Base-by-base conservation (phyloP, 2,113 vertebrate species). In the Catharus bicknelli region DNA sequence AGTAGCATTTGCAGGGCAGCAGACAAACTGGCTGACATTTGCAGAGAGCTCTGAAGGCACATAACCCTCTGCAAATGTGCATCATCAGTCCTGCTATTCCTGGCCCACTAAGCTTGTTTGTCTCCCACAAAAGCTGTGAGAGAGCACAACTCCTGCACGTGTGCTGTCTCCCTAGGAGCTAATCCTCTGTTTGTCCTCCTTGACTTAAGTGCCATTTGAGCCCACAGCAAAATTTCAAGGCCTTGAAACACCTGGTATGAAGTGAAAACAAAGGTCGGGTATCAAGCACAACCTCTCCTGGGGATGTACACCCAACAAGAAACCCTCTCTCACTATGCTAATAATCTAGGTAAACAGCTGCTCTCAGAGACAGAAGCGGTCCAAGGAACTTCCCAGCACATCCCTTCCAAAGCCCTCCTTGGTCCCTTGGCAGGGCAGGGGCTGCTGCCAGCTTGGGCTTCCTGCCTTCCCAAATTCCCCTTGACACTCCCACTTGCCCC, bases 21-120 rank as follows among this genome's bases (percentile, higher is more conserved):
- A 82, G 69, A 43, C 63, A 58, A 77, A 93, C 51, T 54, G 76
- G 59, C 64, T 93, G 95, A 90, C 64, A 73, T 91, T 86, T 95
- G 72, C 93, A 0, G 38, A 91, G 70, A 54, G 93, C 92, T 94
- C 93, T 69, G 72, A 85, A 83, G 59, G 61, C 85, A 90, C 55
- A 69, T 11, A 75, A 66, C 72, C 70, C 75, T 55, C 76, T 62
- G 48, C 55, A 94, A 91, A 85, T 38, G 55, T 58, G 68, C 47
- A 66, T 83, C 82, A 22, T 76, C 80, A 85, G 54, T 45, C 67
- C 72, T 79, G 66, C 75, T 87, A 36, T 83, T 94, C 79, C 34
- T 32, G 42, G 68, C 72, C 64, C 51, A 42, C 54, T 79, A 79
- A 84, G 90, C 63, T 88, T 42, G 27, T 88, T 81, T 82, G 67